Evolutionary conservation across 2,113 vertebrate genomes (phyloP), one percentile per base, ranked within the genome.

Genomic region (Bubo blakistoni): DNA sequence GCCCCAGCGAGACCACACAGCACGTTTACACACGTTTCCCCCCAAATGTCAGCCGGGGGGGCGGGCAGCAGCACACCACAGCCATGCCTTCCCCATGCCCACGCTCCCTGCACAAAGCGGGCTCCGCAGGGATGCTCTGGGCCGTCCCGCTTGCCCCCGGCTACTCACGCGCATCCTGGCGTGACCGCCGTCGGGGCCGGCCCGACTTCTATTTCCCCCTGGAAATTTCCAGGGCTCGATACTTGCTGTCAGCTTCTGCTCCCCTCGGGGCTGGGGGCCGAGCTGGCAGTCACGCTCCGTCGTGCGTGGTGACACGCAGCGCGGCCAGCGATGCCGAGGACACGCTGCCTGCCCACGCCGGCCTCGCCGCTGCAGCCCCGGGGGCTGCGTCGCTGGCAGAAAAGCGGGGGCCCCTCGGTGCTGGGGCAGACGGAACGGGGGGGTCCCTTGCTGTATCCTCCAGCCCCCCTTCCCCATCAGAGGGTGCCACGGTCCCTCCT

Each of bases 221-320:
- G 83, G 92, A 94, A 93, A 83, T 77, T 93, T 91, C 90, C 90
- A 91, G 76, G 83, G 90, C 72, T 49, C 14, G 1, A 34, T 13
- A 34, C 34, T 54, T 3, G 34, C 71, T 46, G 77, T n/a, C 72
- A 76, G n/a, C 26, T 6, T 29, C 29, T 8, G 20, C 21, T 62
- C 59, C 36, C 34, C 8, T 6, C 4, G 3, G 69, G 67, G 51
- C 58, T 11, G 22, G 57, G 69, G 69, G 32, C 74, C 21, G 51
- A 73, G 46, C 78, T 36, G 13, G 16, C 13, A 15, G 83, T 94
- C 90, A 86, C 38, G 71, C 89, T 88, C 59, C 18, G 11, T 34
- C 42, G 11, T n/a, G 74, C 30, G 25, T 8, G 80, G 86, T 36
- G 86, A 86, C 90, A 79, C 5, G 57, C 70, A 81, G 83, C 40